Evolutionary conservation across 2,113 vertebrate species (phyloP).

Genomic region (Panthera leo): DNA sequence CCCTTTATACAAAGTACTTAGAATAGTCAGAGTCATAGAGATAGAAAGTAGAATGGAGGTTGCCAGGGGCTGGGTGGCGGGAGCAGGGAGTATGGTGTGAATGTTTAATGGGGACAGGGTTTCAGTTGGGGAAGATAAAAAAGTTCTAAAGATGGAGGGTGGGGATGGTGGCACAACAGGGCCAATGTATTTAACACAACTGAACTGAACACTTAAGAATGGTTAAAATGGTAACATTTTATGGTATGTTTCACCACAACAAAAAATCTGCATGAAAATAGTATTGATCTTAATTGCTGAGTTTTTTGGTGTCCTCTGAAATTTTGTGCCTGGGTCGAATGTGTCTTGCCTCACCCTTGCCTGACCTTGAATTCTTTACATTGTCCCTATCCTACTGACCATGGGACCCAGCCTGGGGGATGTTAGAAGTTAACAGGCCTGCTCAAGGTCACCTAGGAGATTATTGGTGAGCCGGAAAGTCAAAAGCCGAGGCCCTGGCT

Average conservation of each 20-base stretch:
- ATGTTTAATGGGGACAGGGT: neutral
- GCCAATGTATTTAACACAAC: neutral
- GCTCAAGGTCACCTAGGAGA: neutral
- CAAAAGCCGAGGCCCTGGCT: neutral
- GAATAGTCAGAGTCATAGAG: neutral
- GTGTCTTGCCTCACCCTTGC: neutral
- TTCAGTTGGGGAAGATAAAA: neutral
- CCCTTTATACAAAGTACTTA: neutral
- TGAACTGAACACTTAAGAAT: neutral
- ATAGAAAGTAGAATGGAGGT: neutral
- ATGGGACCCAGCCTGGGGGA: neutral
- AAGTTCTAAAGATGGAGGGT: neutral
- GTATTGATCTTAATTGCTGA: neutral
- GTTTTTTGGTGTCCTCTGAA: neutral
- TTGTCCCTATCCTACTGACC: neutral
- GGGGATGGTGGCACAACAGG: fast-evolving
- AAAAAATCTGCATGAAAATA: neutral
- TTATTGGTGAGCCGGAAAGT: neutral
- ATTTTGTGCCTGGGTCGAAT: neutral
- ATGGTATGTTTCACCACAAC: neutral
- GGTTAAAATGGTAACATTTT: neutral
- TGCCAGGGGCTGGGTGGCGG: too few species aligned
- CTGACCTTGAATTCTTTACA: neutral
- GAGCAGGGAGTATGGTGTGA: too few species aligned
- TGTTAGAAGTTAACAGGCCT: neutral